A percentile compares a stretch with the other conserved stretches of the same genome.
These are phyloP conservation scores for Unio delphinus DNA, from an alignment of 2,888 invertebrate species.

Conservation along the genomic window DNA sequence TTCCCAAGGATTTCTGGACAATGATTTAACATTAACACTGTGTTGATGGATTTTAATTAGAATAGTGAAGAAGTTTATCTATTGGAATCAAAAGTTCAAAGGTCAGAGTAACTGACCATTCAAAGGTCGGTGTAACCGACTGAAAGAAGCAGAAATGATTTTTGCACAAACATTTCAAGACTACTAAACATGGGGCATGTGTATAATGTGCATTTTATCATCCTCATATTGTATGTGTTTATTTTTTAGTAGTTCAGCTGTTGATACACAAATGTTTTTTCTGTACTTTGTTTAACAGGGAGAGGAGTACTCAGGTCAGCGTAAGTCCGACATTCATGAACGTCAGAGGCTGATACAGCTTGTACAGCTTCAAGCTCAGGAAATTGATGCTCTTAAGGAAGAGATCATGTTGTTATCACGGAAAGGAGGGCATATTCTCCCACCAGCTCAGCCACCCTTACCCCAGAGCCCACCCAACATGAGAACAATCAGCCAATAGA, in stretches of 20 bases:
- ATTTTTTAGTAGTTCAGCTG: background rate
- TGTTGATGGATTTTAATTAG: too few relatives aligned
- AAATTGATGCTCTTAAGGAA: constrained; percentile 70
- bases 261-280: background rate
- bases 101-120: too few relatives aligned
- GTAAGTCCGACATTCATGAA: constrained; percentile 66
- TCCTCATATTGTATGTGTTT: background rate
- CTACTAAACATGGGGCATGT: too few relatives aligned
- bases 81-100: too few relatives aligned
- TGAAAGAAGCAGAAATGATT: too few relatives aligned
- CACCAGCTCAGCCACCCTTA: constrained; percentile 69
- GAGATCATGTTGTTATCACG: constrained; percentile 70
- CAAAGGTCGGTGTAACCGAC: too few relatives aligned
- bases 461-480: constrained; percentile 53
- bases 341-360: constrained; percentile 68
- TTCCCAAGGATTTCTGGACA: too few relatives aligned
- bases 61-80: too few relatives aligned
- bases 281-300: constrained; percentile 46
- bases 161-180: too few relatives aligned
- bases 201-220: too few relatives aligned
- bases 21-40: too few relatives aligned
- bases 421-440: constrained; percentile 72
- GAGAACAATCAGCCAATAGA: constrained; percentile 46
- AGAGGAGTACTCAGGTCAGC: constrained; percentile 62
- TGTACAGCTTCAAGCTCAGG: constrained; percentile 71